Evolutionary conservation across 2,113 vertebrate species (phyloP).

Genomic region (Camelus dromedarius): DNA sequence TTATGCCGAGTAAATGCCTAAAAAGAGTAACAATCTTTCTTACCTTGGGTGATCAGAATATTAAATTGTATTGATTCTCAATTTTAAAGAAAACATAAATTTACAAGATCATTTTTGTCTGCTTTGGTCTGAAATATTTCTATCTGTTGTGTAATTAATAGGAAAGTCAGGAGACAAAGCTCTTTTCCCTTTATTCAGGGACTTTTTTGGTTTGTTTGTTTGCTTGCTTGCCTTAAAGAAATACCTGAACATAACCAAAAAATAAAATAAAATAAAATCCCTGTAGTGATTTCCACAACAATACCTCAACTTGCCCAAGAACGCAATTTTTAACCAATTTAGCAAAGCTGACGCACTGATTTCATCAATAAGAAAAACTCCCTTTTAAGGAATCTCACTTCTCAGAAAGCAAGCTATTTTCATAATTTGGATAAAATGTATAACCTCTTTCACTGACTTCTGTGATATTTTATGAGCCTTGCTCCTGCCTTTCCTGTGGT

Average conservation of each 20-base stretch:
- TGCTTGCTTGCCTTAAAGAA: not conserved
- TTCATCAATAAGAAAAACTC: not conserved
- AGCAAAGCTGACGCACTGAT: not conserved
- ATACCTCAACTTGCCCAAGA: not conserved
- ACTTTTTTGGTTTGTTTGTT: not conserved
- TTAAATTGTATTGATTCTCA: not conserved
- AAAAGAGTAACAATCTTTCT: not conserved
- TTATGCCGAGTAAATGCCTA: not conserved
- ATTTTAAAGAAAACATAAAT: not conserved
- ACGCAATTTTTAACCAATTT: not conserved
- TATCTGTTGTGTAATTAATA: not conserved
- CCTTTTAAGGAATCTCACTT: not conserved
- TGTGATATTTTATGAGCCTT: not conserved
- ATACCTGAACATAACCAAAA: not conserved
- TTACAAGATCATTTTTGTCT: not conserved
- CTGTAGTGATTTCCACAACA: not conserved
- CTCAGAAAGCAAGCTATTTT: not conserved
- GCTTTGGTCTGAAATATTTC: not conserved
- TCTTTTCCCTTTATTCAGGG: not conserved
- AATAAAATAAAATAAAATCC: not conserved
- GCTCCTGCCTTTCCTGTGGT: not conserved
- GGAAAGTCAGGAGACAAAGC: not conserved
- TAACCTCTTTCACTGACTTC: not conserved
- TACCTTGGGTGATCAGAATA: not conserved
- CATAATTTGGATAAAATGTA: not conserved